Evolutionary conservation across 1,140 invertebrate genomes (phyloP).

Genomic region (Leptestheria dahalacensis): DNA sequence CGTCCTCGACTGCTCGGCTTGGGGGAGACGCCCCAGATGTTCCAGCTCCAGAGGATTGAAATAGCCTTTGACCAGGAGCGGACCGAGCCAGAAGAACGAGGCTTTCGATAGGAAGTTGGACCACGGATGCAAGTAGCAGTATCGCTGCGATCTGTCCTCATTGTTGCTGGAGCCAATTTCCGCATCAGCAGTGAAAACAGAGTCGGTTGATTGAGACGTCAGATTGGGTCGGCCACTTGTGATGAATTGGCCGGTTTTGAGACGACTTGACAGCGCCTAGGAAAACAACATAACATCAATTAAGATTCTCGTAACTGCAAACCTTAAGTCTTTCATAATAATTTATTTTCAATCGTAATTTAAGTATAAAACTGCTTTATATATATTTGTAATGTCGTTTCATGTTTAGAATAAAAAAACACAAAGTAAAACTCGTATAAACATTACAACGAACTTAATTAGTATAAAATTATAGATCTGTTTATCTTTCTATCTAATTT

Average conservation of each 20-base stretch:
- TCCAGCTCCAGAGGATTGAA: slow-evolving; percentile 44
- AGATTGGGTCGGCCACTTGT: not conserved
- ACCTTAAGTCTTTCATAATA: too few relatives aligned
- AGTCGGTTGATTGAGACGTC: not conserved
- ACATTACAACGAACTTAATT: too few relatives aligned
- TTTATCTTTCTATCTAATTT: not conserved
- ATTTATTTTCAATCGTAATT: too few relatives aligned
- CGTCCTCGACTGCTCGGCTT: slow-evolving; percentile 33
- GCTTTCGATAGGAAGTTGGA: slow-evolving; percentile 50
- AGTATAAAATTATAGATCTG: too few relatives aligned
- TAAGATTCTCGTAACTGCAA: too few relatives aligned
- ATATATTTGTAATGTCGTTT: too few relatives aligned
- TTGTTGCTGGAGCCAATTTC: not conserved
- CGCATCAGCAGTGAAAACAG: not conserved
- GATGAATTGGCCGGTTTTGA: too few relatives aligned
- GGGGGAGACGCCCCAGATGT: slow-evolving; percentile 51
- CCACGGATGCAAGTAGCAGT: slow-evolving; percentile 36
- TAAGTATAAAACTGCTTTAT: too few relatives aligned
- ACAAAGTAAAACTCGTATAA: too few relatives aligned
- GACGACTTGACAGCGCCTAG: too few relatives aligned
- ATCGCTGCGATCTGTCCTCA: not conserved
- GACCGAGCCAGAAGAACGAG: slow-evolving; percentile 60
- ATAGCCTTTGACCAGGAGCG: slow-evolving; percentile 48
- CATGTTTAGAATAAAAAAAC: too few relatives aligned
- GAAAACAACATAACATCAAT: too few relatives aligned